These are phyloP conservation scores for Tupaia chinensis DNA, from an alignment of 2,113 vertebrate species.

Conservation along the genomic window DNA sequence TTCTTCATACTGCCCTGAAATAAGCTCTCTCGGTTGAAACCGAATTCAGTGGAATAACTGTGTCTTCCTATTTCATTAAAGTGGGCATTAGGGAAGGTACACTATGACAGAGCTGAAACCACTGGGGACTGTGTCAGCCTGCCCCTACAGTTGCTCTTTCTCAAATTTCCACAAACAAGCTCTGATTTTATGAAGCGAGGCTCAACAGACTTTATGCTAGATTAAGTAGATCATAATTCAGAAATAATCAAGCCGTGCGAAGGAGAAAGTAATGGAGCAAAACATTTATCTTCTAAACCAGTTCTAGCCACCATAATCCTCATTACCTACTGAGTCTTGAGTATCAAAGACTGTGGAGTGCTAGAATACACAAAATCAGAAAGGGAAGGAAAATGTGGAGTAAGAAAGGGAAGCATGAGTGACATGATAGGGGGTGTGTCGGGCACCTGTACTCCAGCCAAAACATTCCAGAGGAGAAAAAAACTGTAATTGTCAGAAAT, in stretches of 20 bases:
- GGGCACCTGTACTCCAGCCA: constrained; percentile 26
- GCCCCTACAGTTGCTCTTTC: background rate
- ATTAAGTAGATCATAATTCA: constrained; percentile 17
- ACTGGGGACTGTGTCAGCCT: background rate
- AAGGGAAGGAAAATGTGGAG: background rate
- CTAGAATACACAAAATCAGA: background rate
- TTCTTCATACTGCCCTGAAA: background rate
- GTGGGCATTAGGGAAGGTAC: background rate
- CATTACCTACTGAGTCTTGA: background rate
- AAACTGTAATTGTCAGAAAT: constrained; percentile 36
- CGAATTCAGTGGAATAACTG: constrained; percentile 29
- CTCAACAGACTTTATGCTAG: constrained; percentile 24
- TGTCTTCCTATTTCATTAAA: constrained; percentile 34
- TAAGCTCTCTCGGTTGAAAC: constrained; percentile 9
- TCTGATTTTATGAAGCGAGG: constrained; percentile 21
- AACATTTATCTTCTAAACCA: background rate
- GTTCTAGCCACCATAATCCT: background rate
- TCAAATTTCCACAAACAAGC: constrained; percentile 42
- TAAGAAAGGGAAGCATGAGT: background rate
- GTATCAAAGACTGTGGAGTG: background rate
- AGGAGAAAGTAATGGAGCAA: background rate
- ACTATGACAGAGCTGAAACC: constrained; percentile 14
- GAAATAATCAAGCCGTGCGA: background rate
- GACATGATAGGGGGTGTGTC: background rate
- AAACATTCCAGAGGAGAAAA: background rate